Evolutionary conservation across 1,140 invertebrate species (phyloP), one percentile per base, ranked within the genome.

Genomic region (Drosophila willistoni): DNA sequence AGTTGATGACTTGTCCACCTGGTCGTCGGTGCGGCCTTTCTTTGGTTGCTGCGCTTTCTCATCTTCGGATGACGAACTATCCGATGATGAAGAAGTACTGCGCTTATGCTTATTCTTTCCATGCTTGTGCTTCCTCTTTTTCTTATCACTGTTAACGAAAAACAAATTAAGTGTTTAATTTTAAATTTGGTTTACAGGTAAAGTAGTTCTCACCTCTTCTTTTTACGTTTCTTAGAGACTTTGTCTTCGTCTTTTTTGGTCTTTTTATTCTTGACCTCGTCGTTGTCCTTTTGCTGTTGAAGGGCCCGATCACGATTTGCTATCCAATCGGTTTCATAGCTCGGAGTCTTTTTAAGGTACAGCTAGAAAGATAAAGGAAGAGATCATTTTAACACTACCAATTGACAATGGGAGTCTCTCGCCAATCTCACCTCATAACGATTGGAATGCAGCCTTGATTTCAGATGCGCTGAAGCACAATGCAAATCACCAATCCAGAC

Each of bases 401-500:
- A 12, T 13, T 13, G 34, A 25, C 19, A 56, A 60, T 29, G 3
- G 13, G 10, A 13, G 10, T 39, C 10, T 39, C n/a, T 17, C n/a
- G 14, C 3, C 39, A 60, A 60, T 94, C 94, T 95, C 92, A 97
- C 96, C 47, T 95, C 93, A 92, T 96, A 97, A 90, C 96, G 96
- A 72, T 95, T 94, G 64, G 95, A 95, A 92, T 98, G 97, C 5
- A 93, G 90, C 62, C 95, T 93, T 0, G 96, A 96, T 84, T 97
- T 97, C 54, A 98, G 93, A 93, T 98, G 97, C 4, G 96, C 94
- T 25, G 96, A 96, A 9, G 96, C 96, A 92, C 96, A 97, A 91
- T 97, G 96, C 47, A 97, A 93, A 91, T 98, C 97, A 0, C 96
- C 97, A 75, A 97, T 96, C 95, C 96, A 98, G 70, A 94, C 93